Percentiles rank a stretch among this genome's conserved stretches.
Evolutionary conservation across 1,140 invertebrate genomes (phyloP).

Genomic region (Elysia chlorotica): DNA sequence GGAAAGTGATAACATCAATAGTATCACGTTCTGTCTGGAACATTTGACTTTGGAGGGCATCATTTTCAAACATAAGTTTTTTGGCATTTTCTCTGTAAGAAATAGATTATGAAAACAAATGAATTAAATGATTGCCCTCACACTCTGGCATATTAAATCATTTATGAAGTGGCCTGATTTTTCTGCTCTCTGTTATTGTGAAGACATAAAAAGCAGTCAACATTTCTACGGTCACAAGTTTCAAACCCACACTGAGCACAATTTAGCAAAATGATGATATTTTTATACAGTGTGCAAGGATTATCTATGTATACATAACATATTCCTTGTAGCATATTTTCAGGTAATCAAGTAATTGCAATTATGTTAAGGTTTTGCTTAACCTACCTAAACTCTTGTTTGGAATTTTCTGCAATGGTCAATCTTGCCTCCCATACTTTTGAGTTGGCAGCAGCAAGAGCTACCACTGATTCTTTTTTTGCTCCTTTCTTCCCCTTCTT

Average conservation of each 20-base stretch:
- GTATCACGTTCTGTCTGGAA: slow-evolving; percentile 61
- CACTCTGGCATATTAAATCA: no score
- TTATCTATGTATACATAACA: neutral
- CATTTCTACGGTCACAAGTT: no score
- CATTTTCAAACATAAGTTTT: slow-evolving; percentile 57
- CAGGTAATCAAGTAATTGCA: no score
- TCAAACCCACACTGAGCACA: no score
- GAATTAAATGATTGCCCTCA: no score
- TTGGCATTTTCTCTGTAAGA: slow-evolving; percentile 59
- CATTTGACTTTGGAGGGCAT: slow-evolving; percentile 55
- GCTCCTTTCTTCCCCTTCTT: slow-evolving; percentile 52
- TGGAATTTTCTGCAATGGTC: slow-evolving; percentile 49
- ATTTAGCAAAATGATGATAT: neutral
- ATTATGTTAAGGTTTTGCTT: neutral
- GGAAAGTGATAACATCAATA: slow-evolving; percentile 61
- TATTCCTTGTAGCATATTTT: no score
- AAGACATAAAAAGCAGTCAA: no score
- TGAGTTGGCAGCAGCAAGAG: slow-evolving; percentile 55
- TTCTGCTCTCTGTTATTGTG: no score
- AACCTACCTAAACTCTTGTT: slow-evolving; percentile 55
- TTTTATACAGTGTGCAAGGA: neutral
- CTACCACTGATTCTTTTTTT: slow-evolving; percentile 54
- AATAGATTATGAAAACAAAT: no score
- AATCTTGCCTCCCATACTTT: slow-evolving; percentile 59
- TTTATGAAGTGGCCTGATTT: no score